These are phyloP conservation scores for Amiota communis DNA, from an alignment of 2,888 invertebrate species.

Conservation along the genomic window DNA sequence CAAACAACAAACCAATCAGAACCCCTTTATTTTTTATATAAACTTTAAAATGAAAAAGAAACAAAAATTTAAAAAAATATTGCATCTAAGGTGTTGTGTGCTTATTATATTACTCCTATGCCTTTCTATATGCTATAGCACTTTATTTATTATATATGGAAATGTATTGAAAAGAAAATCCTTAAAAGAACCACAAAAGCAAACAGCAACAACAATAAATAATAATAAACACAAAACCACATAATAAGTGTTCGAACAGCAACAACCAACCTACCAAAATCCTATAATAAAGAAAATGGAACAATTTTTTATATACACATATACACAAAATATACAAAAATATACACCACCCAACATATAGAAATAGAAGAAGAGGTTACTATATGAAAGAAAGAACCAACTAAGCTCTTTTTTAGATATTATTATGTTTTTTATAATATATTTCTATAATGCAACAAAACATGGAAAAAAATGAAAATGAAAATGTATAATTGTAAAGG, in stretches of 20 bases:
- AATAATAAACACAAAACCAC: neutral
- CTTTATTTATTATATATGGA: conserved; percentile 11
- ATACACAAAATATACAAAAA: neutral
- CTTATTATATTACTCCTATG: conserved; percentile 6
- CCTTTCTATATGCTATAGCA: conserved; percentile 26
- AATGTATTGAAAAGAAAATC: conserved; percentile 23
- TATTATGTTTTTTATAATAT: conserved; percentile 25
- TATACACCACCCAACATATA: too few relatives aligned
- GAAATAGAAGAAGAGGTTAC: too few relatives aligned
- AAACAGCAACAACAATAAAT: neutral
- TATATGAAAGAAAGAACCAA: neutral
- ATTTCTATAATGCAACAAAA: neutral
- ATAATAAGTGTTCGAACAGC: conserved; percentile 36
- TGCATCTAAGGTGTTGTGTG: conserved; percentile 4
- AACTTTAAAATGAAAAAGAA: conserved; percentile 34
- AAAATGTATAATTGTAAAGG: neutral
- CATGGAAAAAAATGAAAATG: neutral
- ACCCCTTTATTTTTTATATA: conserved; percentile 18
- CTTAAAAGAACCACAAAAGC: conserved; percentile 2
- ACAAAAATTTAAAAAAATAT: conserved; percentile 15
- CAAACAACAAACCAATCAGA: conserved; percentile 4
- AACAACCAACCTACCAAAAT: conserved; percentile 16
- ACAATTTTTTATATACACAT: conserved; percentile 24
- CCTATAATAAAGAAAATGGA: neutral
- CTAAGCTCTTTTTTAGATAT: neutral